Evolutionary conservation across 2,888 invertebrate genomes (phyloP), one percentile per base, ranked within the genome.

Genomic region (Lasioglossum calceatum): DNA sequence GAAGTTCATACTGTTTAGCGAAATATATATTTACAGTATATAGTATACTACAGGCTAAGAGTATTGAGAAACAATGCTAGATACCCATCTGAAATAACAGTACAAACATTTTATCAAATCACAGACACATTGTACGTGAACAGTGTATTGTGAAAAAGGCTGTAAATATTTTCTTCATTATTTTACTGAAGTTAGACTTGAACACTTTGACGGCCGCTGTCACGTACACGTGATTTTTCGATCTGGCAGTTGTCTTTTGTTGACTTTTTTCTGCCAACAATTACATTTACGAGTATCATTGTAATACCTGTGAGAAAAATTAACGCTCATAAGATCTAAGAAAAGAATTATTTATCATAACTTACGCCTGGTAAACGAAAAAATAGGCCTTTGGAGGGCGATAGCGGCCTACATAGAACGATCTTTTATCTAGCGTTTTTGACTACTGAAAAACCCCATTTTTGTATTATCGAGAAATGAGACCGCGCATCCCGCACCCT

Each of bases 51-150:
- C 91, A 89, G 82, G 92, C 94, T 92, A 93, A 93, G 94, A 93
- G 93, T 93, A 94, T 94, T 89, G 87, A 90, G 91, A 93, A 93
- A 91, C 85, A 91, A 91, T 92, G 92, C 91, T 91, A 89, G 91
- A 93, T 92, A 92, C 87, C 91, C 89, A 81, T 90, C 82, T 83
- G 88, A 88, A 87, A 87, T 71, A 77, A 70, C 79, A 78, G 64
- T 81, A 54, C 8, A 77, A 76, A 74, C 61, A 32, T 39, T 82
- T 58, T 71, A 39, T 86, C 85, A 64, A 82, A 73, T 80, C 58
- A 39, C n/a, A 77, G 39, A 61, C 36, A 36, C 32, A 70, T 74
- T n/a, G 8, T 81, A 64, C 42, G 32, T 12, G 32, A 27, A 16
- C 27, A 23, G 19, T 73, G 54, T 74, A 32, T n/a, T 42, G 44